These are phyloP conservation scores for Lacerta agilis DNA, from an alignment of 2,797 vertebrate species.

Conservation along the genomic window DNA sequence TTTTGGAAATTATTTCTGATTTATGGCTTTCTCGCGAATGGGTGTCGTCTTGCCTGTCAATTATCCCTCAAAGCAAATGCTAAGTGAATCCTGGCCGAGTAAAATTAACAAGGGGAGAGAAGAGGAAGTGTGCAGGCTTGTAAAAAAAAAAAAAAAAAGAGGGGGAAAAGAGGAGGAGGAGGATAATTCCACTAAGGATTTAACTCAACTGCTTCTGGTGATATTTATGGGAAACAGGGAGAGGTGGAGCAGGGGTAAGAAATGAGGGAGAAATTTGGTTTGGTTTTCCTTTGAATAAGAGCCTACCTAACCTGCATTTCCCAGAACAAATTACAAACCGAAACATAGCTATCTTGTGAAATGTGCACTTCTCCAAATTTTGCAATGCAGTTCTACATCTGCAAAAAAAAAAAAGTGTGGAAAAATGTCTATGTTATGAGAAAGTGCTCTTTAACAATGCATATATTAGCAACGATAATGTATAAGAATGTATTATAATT, in stretches of 20 bases:
- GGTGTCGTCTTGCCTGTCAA: slow-evolving; percentile 84
- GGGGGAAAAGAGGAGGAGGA: not conserved
- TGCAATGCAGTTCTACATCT: too few relatives aligned
- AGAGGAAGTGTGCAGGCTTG: slow-evolving; percentile 48
- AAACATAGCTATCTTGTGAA: too few relatives aligned
- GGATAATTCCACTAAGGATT: slow-evolving; percentile 63
- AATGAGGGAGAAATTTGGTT: not conserved
- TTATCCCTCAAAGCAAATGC: slow-evolving; percentile 85
- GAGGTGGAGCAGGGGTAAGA: not conserved
- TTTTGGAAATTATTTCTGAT: slow-evolving; percentile 88
- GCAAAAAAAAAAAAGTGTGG: too few relatives aligned
- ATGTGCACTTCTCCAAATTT: too few relatives aligned
- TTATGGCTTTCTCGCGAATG: slow-evolving; percentile 79
- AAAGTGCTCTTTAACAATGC: too few relatives aligned
- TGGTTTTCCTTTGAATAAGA: too few relatives aligned
- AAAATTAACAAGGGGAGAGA: slow-evolving; percentile 83
- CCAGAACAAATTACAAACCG: too few relatives aligned
- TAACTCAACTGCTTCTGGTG: slow-evolving; percentile 52
- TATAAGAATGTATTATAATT: too few relatives aligned
- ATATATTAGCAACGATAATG: too few relatives aligned
- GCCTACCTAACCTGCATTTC: too few relatives aligned
- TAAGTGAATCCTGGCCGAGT: slow-evolving; percentile 80
- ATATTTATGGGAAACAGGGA: slow-evolving; percentile 53
- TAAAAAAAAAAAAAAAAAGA: slow-evolving; percentile 47
- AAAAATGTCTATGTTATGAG: too few relatives aligned